These are phyloP conservation scores for Drosophila athabasca DNA, from an alignment of 1,140 invertebrate genomes.

Conservation along the genomic window DNA sequence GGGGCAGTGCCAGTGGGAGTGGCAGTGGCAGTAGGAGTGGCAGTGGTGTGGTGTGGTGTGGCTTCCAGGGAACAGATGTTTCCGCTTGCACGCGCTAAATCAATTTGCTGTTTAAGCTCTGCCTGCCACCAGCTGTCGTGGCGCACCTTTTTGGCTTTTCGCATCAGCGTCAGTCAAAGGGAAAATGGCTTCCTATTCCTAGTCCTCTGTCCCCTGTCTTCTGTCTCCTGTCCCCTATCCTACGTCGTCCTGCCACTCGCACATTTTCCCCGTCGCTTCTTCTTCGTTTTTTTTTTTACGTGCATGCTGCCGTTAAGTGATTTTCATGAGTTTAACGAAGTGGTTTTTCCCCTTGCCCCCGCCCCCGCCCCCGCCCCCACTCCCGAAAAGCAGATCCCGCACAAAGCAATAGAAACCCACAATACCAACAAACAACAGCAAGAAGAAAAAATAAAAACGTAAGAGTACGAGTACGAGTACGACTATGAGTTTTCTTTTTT, in stretches of 20 bases:
- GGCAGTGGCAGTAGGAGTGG: too few relatives aligned
- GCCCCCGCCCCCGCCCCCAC: neutral
- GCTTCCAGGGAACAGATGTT: conserved; percentile 54
- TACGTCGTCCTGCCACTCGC: neutral
- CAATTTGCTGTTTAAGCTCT: conserved; percentile 76
- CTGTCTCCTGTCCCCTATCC: neutral
- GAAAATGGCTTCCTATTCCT: conserved; percentile 54
- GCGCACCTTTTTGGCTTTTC: conserved; percentile 64
- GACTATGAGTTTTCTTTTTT: conserved; percentile 1
- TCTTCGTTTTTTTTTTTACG: conserved; percentile 23
- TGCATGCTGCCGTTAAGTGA: conserved; percentile 72
- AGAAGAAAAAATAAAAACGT: neutral
- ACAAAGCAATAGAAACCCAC: conserved; percentile 48
- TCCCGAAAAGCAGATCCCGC: conserved; percentile 20
- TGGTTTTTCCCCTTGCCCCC: conserved; percentile 39
- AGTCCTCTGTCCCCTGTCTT: neutral
- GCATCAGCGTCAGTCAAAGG: conserved; percentile 61
- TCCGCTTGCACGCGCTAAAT: conserved; percentile 80
- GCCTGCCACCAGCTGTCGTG: conserved; percentile 46
- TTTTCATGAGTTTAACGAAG: conserved; percentile 80
- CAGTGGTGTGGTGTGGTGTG: too few relatives aligned
- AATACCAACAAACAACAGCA: conserved; percentile 57
- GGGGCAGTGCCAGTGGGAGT: too few relatives aligned
- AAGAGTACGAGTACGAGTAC: too few relatives aligned
- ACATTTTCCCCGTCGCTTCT: neutral